Conservation (phyloP, 1,140 invertebrate species). For the Archivesica marissinica region DNA sequence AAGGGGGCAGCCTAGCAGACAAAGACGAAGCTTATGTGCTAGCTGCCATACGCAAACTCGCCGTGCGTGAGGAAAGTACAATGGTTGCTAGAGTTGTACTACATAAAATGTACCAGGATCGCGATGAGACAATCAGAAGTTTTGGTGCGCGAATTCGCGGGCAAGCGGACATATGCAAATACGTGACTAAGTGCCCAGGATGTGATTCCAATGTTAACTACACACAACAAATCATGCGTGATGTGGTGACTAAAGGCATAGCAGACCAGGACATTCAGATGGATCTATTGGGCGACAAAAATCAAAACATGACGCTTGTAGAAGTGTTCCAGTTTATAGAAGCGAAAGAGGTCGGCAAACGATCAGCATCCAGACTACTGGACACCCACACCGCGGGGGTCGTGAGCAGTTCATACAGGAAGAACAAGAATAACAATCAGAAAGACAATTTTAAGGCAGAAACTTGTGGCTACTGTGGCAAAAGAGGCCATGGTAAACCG, state of each 20-base stretch:
- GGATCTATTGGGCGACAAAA: conserved; percentile 52
- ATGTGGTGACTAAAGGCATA: conserved; percentile 19
- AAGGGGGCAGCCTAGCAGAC: too few relatives aligned
- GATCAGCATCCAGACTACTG: conserved; percentile 50
- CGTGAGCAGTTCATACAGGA: too few relatives aligned
- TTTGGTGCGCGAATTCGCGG: conserved; percentile 63
- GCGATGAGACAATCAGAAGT: conserved; percentile 59
- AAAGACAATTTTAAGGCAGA: not conserved
- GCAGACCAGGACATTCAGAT: conserved; percentile 54
- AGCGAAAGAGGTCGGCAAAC: conserved; percentile 63
- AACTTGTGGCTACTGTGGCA: conserved; percentile 49
- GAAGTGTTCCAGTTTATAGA: conserved; percentile 62
- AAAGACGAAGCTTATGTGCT: too few relatives aligned
- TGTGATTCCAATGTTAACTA: conserved; percentile 56
- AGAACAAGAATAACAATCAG: too few relatives aligned
- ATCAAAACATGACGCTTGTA: conserved; percentile 63
- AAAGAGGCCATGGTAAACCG: conserved; percentile 15
- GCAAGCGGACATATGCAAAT: conserved; percentile 65
- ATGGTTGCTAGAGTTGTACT: conserved; percentile 67
- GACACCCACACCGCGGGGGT: not conserved
- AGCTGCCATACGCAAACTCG: too few relatives aligned
- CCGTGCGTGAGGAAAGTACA: too few relatives aligned
- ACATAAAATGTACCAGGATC: conserved; percentile 64
- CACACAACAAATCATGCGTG: conserved; percentile 58
- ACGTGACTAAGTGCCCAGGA: conserved; percentile 44